phyloP scores from a whole-genome alignment of 2,888 invertebrate genomes.

The Clusia tigrina region DNA sequence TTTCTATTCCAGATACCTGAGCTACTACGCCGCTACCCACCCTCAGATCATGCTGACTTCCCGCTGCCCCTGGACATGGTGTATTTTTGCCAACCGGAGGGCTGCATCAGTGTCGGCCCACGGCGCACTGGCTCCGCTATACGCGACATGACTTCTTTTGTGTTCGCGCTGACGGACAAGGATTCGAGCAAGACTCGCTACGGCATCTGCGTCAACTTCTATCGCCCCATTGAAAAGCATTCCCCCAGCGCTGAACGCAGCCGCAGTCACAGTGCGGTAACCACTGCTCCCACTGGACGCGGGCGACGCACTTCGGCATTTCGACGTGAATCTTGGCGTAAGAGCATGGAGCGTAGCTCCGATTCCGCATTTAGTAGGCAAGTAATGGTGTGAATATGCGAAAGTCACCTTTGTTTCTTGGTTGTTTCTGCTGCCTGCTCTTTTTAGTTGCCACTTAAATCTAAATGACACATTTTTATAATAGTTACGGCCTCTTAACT shows the following conservation, averaged over 20 bases:
- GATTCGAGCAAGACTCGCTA: slow-evolving; percentile 95
- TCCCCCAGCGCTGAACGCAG: slow-evolving; percentile 33
- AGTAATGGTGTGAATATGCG: slow-evolving; percentile 48
- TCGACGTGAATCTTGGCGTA: slow-evolving; percentile 88
- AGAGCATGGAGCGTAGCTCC: slow-evolving; percentile 90
- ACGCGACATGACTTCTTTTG: slow-evolving; percentile 94
- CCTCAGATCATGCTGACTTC: slow-evolving; percentile 96
- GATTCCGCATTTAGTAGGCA: slow-evolving; percentile 94
- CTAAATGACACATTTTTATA: slow-evolving; percentile 54
- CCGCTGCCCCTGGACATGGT: slow-evolving; percentile 97
- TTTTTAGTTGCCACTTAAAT: slow-evolving; percentile 32
- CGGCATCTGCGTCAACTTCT: slow-evolving; percentile 98
- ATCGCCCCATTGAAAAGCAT: slow-evolving; percentile 85
- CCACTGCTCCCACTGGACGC: slow-evolving; percentile 47
- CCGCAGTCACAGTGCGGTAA: slow-evolving; percentile 26
- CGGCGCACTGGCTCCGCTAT: slow-evolving; percentile 75
- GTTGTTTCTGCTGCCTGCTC: not conserved
- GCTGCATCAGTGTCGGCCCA: slow-evolving; percentile 92
- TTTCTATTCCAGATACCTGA: slow-evolving; percentile 87
- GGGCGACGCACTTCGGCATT: slow-evolving; percentile 68
- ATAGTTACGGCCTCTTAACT: slow-evolving; percentile 65
- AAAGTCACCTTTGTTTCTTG: not conserved
- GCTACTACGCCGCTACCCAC: slow-evolving; percentile 91
- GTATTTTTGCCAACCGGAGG: slow-evolving; percentile 99
- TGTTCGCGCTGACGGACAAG: slow-evolving; percentile 98